Conservation (phyloP, 2,797 vertebrate genomes). For the Rhyacichthys aspro region DNA sequence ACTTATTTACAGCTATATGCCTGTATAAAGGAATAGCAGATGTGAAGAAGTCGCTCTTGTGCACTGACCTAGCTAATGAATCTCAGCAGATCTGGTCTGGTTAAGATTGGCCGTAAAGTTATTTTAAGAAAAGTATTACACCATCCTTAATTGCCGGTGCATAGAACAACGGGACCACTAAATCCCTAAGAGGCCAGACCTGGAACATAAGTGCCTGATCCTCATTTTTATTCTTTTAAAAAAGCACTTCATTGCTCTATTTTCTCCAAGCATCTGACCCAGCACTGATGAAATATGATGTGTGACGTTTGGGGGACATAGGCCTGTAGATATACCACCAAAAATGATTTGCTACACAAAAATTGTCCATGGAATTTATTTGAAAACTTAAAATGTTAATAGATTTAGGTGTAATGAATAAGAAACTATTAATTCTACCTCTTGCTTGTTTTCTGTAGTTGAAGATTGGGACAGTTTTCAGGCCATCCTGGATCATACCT, state of each 20-base stretch:
- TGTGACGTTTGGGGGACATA: slow-evolving; percentile 8
- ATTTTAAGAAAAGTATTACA: slow-evolving; percentile 71
- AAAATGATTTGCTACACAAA: neutral
- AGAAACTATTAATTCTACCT: slow-evolving; percentile 8
- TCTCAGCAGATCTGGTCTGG: slow-evolving; percentile 53
- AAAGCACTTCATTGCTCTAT: slow-evolving; percentile 64
- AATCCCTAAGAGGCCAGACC: slow-evolving; percentile 67
- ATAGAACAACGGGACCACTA: slow-evolving; percentile 47
- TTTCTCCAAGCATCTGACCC: slow-evolving; percentile 64
- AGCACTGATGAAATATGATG: slow-evolving; percentile 20
- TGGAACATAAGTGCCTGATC: slow-evolving; percentile 61
- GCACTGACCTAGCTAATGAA: slow-evolving; percentile 46
- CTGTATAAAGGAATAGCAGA: neutral
- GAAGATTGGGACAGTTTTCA: slow-evolving; percentile 99
- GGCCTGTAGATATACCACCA: neutral
- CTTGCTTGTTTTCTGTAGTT: slow-evolving; percentile 76
- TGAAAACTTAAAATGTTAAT: neutral
- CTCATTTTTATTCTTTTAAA: slow-evolving; percentile 71
- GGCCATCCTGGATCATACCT: slow-evolving; percentile 97
- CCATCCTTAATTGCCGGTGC: slow-evolving; percentile 68
- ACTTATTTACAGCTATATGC: neutral
- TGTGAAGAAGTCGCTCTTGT: slow-evolving; percentile 4
- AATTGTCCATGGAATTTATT: neutral
- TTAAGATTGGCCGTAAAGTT: slow-evolving; percentile 48
- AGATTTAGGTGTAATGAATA: neutral